These are phyloP conservation scores for Thymelicus acteon DNA, from an alignment of 2,888 invertebrate genomes.

Conservation along the genomic window DNA sequence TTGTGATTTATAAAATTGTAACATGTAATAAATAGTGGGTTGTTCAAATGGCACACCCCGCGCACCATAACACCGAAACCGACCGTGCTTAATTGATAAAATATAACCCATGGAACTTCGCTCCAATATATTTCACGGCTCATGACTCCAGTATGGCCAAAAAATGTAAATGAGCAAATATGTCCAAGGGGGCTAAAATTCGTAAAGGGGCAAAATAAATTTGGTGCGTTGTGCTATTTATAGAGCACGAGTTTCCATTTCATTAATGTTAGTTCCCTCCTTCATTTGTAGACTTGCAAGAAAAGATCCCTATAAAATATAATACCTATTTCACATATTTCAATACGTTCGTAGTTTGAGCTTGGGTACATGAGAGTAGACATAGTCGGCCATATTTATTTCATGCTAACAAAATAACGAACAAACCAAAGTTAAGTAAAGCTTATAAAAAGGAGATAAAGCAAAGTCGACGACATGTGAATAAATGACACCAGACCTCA, in stretches of 20 bases:
- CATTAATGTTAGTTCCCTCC: slow-evolving; percentile 31
- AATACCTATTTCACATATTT: neutral
- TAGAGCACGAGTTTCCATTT: slow-evolving; percentile 1
- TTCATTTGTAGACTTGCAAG: slow-evolving; percentile 1
- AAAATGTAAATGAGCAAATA: slow-evolving; percentile 79
- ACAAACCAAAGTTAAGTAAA: too few species aligned
- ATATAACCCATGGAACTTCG: slow-evolving; percentile 70
- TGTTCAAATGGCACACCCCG: slow-evolving; percentile 66
- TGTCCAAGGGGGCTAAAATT: slow-evolving; percentile 71
- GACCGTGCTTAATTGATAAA: slow-evolving; percentile 78
- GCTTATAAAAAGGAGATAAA: too few species aligned
- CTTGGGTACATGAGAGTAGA: too few species aligned
- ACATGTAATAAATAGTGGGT: slow-evolving; percentile 64
- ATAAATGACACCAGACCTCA: too few species aligned
- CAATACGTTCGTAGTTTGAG: too few species aligned
- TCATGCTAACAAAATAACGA: too few species aligned
- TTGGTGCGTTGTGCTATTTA: slow-evolving; percentile 44
- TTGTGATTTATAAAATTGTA: slow-evolving; percentile 67
- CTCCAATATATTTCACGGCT: slow-evolving; percentile 77
- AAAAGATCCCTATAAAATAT: neutral
- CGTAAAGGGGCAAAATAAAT: slow-evolving; percentile 55
- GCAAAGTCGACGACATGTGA: too few species aligned
- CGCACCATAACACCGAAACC: slow-evolving; percentile 66
- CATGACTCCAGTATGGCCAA: slow-evolving; percentile 69
- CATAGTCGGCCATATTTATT: too few species aligned